Conservation (phyloP, 1,140 invertebrate genomes). For the Drosophila melanogaster region DNA sequence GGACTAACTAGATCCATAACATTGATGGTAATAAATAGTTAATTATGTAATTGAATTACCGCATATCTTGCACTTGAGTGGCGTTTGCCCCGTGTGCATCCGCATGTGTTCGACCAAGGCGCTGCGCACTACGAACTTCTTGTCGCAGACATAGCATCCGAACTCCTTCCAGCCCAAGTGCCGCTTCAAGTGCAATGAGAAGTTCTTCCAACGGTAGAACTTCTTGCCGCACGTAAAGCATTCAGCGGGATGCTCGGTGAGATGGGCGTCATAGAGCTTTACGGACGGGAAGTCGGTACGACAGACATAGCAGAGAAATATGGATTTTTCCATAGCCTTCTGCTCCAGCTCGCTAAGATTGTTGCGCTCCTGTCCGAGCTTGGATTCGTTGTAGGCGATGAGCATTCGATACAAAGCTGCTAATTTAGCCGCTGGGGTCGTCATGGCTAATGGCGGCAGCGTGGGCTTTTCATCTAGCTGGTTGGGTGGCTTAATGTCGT, state of each 20-base stretch:
- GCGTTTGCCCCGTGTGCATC: conserved; percentile 92
- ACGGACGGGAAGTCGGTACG: conserved; percentile 85
- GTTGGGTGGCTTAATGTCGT: conserved; percentile 61
- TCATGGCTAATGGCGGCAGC: conserved; percentile 61
- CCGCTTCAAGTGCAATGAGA: conserved; percentile 90
- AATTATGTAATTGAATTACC: conserved; percentile 78
- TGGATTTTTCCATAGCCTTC: conserved; percentile 80
- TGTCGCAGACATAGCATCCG: conserved; percentile 91
- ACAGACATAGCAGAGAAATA: conserved; percentile 86
- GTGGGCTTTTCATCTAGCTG: conserved; percentile 59
- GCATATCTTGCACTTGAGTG: conserved; percentile 92
- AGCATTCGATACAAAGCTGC: conserved; percentile 79
- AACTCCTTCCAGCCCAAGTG: conserved; percentile 89
- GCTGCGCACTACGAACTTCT: conserved; percentile 92
- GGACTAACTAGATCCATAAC: no score
- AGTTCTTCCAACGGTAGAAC: conserved; percentile 90
- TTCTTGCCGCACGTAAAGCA: conserved; percentile 92
- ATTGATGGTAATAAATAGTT: not conserved
- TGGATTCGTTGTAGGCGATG: conserved; percentile 78
- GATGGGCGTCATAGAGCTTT: conserved; percentile 88
- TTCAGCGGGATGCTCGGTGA: conserved; percentile 91
- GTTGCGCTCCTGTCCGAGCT: conserved; percentile 75
- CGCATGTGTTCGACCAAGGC: conserved; percentile 92
- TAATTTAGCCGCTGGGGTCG: conserved; percentile 72
- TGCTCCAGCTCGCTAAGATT: conserved; percentile 73